Evolutionary conservation across 2,113 vertebrate genomes (phyloP).

Genomic region (Riparia riparia): DNA sequence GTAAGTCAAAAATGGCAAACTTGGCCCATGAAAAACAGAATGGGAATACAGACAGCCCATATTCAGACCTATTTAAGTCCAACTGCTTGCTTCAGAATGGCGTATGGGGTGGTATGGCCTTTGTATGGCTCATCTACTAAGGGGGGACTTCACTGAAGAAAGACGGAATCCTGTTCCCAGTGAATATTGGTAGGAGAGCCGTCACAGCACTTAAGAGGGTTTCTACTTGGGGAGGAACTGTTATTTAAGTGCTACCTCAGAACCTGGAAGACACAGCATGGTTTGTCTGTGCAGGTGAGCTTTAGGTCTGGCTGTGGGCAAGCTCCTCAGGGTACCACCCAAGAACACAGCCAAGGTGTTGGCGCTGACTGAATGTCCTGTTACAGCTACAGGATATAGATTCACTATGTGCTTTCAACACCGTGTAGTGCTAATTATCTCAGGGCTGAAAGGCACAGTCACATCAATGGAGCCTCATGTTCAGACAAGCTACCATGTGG

Average conservation of each 20-base stretch:
- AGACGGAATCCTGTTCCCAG: neutral
- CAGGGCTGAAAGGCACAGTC: neutral
- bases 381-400: neutral
- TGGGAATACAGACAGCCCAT: neutral
- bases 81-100: neutral
- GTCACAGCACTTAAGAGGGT: neutral
- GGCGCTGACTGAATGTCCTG: neutral
- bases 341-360: fast-evolving
- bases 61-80: neutral
- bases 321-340: neutral
- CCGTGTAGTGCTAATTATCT: fast-evolving
- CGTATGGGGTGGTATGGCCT: neutral
- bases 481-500: neutral
- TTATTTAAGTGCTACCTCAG: neutral
- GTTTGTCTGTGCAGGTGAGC: neutral
- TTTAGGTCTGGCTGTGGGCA: neutral
- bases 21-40: neutral
- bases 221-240: neutral
- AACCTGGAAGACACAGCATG: neutral
- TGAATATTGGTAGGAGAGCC: neutral
- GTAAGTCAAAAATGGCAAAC: neutral
- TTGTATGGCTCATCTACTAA: neutral
- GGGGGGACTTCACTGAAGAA: neutral
- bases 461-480: neutral
- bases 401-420: neutral